Evolutionary conservation across 2,888 invertebrate genomes (phyloP).

Genomic region (Sarcophaga variegata): DNA sequence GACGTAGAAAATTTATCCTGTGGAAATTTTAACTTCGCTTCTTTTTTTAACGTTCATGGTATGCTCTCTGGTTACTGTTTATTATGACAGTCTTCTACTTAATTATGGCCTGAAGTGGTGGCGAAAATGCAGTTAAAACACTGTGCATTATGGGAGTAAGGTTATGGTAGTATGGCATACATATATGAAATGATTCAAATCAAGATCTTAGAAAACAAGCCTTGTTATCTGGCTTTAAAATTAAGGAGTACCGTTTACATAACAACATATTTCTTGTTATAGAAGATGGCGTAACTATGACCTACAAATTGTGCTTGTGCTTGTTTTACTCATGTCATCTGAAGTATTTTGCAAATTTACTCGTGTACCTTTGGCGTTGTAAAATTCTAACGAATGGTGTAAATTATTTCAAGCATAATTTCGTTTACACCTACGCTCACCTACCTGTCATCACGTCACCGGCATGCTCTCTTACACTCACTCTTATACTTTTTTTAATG

Average conservation of each 20-base stretch:
- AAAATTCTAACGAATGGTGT: conserved; percentile 44
- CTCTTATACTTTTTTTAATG: conserved; percentile 14
- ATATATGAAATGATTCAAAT: not conserved
- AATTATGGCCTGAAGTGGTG: conserved; percentile 18
- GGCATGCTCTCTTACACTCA: conserved; percentile 6
- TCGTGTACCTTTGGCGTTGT: not conserved
- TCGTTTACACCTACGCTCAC: conserved; percentile 20
- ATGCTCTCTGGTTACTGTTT: conserved; percentile 3
- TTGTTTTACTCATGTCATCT: too few relatives aligned
- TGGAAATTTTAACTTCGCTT: too few relatives aligned
- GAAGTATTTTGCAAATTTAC: not conserved
- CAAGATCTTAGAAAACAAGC: too few relatives aligned
- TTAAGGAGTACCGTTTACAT: too few relatives aligned
- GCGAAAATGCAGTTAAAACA: not conserved
- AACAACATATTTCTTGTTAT: too few relatives aligned
- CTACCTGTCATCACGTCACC: not conserved
- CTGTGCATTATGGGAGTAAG: not conserved
- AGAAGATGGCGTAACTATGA: too few relatives aligned
- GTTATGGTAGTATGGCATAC: not conserved
- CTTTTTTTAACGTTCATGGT: not conserved
- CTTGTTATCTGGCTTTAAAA: too few relatives aligned
- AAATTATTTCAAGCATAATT: conserved; percentile 57
- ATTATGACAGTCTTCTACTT: conserved; percentile 1
- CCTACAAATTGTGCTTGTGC: not conserved
- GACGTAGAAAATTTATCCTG: not conserved